Percentiles rank a stretch among this genome's conserved stretches.
Conservation (phyloP, 2,888 invertebrate genomes). For the Aphodius sticticus region DNA sequence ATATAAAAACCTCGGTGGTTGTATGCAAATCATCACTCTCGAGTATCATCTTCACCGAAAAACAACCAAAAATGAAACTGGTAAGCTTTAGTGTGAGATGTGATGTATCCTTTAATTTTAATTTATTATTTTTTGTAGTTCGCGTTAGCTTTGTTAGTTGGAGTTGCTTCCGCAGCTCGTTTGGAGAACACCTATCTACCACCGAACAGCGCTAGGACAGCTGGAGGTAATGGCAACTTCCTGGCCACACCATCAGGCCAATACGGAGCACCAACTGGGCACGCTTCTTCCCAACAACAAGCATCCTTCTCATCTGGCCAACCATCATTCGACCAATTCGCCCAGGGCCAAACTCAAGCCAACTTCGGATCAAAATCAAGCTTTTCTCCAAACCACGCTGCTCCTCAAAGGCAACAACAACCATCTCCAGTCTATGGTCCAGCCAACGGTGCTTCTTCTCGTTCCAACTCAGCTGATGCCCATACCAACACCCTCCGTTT, state of each 20-base stretch:
- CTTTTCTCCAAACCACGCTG: constrained; percentile 7
- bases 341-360: constrained; percentile 9
- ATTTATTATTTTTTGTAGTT: constrained; percentile 53
- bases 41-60: neutral
- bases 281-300: constrained; percentile 7
- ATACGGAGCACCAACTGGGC: constrained; percentile 14
- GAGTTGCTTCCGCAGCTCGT: constrained; percentile 60
- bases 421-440: constrained; percentile 31
- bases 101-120: neutral
- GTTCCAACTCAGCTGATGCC: constrained; percentile 25
- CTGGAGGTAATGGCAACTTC: constrained; percentile 60
- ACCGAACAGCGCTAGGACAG: constrained; percentile 61
- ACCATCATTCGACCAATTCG: neutral
- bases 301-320: neutral
- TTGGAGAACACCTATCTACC: constrained; percentile 68
- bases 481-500: constrained; percentile 53
- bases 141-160: constrained; percentile 56
- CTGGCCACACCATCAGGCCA: constrained; percentile 45
- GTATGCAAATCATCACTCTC: neutral
- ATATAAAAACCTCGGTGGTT: neutral
- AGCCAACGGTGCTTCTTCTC: constrained; percentile 20
- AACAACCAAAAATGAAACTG: neutral
- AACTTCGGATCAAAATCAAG: neutral
- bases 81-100: neutral
- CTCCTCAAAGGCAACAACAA: constrained; percentile 8